These are phyloP conservation scores for Clarias gariepinus DNA, from an alignment of 2,113 vertebrate species.

Conservation along the genomic window DNA sequence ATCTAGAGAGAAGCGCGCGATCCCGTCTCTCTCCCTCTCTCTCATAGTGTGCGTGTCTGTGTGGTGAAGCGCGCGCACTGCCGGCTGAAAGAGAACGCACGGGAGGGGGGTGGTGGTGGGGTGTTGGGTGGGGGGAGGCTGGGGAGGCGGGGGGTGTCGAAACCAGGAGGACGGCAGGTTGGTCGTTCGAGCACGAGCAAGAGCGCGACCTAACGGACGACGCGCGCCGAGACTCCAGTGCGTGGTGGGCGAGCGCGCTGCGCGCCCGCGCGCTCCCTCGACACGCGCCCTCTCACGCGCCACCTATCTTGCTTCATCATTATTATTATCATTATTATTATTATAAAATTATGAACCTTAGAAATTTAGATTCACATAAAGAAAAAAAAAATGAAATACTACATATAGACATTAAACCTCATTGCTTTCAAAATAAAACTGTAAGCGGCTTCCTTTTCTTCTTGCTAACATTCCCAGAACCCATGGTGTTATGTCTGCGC, in stretches of 20 bases:
- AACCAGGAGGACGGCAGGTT: slow-evolving; percentile 37
- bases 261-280: not conserved
- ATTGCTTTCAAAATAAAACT: too few species aligned
- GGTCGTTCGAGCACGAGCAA: slow-evolving; percentile 51
- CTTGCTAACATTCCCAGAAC: too few species aligned
- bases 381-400: too few species aligned
- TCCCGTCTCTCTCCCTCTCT: not conserved
- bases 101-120: not conserved
- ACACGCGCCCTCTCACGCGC: not conserved
- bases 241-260: not conserved
- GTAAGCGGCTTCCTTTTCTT: too few species aligned
- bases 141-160: accelerated
- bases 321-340: too few species aligned
- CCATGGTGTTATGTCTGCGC: too few species aligned
- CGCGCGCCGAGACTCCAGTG: not conserved
- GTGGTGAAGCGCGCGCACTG: slow-evolving; percentile 29
- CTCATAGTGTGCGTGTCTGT: not conserved
- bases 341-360: too few species aligned
- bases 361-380: too few species aligned
- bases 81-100: not conserved
- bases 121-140: not conserved
- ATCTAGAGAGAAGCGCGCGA: not conserved
- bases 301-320: not conserved
- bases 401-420: too few species aligned
- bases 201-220: slow-evolving; percentile 69